phyloP scores from a whole-genome alignment of 1,140 invertebrate genomes.

The Grapholita molesta region DNA sequence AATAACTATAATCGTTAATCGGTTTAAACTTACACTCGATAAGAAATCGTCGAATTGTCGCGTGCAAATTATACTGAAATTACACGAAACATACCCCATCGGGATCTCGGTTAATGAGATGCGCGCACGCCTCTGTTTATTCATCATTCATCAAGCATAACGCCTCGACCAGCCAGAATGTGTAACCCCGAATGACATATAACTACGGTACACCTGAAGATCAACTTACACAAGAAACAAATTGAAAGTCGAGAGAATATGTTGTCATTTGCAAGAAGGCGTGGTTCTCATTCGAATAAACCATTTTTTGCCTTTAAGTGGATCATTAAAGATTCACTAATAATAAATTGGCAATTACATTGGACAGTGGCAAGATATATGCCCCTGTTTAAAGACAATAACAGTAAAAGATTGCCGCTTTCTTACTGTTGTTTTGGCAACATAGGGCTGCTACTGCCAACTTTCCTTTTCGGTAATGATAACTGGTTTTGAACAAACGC shows the following conservation, averaged over 20 bases:
- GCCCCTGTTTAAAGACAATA: not conserved
- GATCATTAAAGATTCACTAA: conserved; percentile 4
- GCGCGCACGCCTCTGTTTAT: not conserved
- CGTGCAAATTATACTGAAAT: not conserved
- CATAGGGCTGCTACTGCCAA: not conserved
- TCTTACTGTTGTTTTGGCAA: not conserved
- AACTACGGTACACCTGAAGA: not conserved
- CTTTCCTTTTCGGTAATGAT: not conserved
- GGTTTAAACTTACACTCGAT: not conserved
- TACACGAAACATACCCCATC: not conserved
- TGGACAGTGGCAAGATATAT: not conserved
- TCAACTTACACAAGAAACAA: not conserved
- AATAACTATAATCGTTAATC: not conserved
- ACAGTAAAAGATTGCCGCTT: not conserved
- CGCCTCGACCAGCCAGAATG: not conserved
- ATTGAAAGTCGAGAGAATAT: not conserved
- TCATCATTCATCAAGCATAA: not conserved
- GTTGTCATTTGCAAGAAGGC: not conserved
- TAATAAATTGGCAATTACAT: not conserved
- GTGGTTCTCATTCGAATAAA: not conserved
- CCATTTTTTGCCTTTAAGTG: not conserved
- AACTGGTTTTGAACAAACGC: conserved; percentile 4
- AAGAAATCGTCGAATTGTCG: not conserved
- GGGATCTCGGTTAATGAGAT: conserved; percentile 12
- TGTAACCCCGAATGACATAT: not conserved